Evolutionary conservation across 2,888 invertebrate genomes (phyloP).

Genomic region (Dolichopus griseipennis): DNA sequence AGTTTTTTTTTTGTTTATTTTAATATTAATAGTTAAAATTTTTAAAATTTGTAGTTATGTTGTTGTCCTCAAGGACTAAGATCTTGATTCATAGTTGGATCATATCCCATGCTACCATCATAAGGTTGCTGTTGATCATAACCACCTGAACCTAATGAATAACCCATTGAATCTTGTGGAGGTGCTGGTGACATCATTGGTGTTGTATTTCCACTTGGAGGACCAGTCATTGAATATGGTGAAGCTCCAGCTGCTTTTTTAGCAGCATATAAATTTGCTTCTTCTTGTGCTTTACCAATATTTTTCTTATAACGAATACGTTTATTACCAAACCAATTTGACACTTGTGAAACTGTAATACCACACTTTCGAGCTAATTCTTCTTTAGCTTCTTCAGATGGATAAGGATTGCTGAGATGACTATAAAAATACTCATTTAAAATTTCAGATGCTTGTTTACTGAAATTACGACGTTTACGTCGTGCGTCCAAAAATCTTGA

Average conservation of each 20-base stretch:
- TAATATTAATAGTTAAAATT: slow-evolving; percentile 5
- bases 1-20: background rate
- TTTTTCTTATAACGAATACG: slow-evolving; percentile 99
- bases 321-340: slow-evolving; percentile 99
- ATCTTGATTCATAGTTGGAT: slow-evolving; percentile 81
- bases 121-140: slow-evolving; percentile 83
- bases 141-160: slow-evolving; percentile 84
- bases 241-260: slow-evolving; percentile 93
- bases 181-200: slow-evolving; percentile 94
- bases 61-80: slow-evolving; percentile 52
- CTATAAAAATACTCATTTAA: slow-evolving; percentile 99
- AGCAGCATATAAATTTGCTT: slow-evolving; percentile 96
- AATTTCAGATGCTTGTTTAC: slow-evolving; percentile 99
- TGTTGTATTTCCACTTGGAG: slow-evolving; percentile 81
- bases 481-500: slow-evolving; percentile 66
- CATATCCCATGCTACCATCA: slow-evolving; percentile 85
- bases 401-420: slow-evolving; percentile 98
- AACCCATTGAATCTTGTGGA: slow-evolving; percentile 86
- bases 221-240: slow-evolving; percentile 79
- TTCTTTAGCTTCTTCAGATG: slow-evolving; percentile 99
- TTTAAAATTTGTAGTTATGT: slow-evolving; percentile 29
- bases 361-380: slow-evolving; percentile 98
- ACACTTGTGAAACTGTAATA: slow-evolving; percentile 83
- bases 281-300: slow-evolving; percentile 98
- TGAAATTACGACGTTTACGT: slow-evolving; percentile 94